Evolutionary conservation across 2,888 invertebrate genomes (phyloP).

Genomic region (Lasioglossum lativentre): DNA sequence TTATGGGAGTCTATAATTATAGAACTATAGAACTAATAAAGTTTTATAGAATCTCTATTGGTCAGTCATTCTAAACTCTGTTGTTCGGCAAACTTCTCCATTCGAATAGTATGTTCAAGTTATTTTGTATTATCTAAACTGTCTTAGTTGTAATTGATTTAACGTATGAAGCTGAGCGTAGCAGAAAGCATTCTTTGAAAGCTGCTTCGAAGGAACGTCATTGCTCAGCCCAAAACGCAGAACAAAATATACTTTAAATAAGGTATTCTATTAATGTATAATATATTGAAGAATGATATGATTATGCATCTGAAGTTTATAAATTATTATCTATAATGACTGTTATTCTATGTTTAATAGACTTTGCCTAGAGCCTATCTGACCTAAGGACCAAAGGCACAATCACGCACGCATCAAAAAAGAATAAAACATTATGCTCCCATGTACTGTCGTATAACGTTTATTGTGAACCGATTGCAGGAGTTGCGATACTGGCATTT

Average conservation of each 20-base stretch:
- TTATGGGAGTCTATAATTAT: background rate
- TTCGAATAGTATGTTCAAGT: background rate
- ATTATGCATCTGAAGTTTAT: constrained; percentile 83
- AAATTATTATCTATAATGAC: constrained; percentile 82
- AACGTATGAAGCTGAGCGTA: background rate
- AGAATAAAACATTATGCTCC: constrained; percentile 80
- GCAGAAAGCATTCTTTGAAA: background rate
- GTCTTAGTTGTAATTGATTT: background rate
- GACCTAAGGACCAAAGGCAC: constrained; percentile 84
- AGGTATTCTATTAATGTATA: constrained; percentile 83
- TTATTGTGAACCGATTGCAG: constrained; percentile 71
- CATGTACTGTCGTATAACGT: constrained; percentile 75
- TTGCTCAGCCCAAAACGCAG: background rate
- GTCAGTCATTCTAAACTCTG: background rate
- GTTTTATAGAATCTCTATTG: too few relatives aligned
- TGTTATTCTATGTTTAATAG: constrained; percentile 82
- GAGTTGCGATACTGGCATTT: constrained; percentile 74
- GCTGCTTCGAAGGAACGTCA: background rate
- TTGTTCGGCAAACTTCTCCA: background rate
- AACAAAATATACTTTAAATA: constrained; percentile 67
- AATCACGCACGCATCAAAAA: constrained; percentile 81
- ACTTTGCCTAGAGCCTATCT: constrained; percentile 83
- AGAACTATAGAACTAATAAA: too few relatives aligned
- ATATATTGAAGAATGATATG: constrained; percentile 80
- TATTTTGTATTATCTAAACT: background rate